Base-by-base conservation (phyloP, 2,888 invertebrate genomes). In the Plagodis pulveraria region DNA sequence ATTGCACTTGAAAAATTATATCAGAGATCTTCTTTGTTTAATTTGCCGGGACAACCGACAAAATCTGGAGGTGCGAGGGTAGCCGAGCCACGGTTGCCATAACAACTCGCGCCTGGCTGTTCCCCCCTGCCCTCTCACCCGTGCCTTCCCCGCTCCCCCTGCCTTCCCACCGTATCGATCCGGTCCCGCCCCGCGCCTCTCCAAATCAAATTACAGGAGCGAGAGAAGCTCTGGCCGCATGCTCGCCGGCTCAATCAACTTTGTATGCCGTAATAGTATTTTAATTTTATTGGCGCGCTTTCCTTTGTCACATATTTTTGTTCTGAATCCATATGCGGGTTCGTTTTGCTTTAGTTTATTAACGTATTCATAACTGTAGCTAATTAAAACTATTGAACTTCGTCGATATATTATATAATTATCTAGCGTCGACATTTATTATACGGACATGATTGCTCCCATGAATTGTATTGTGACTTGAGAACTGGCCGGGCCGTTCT, bases 201-300 rank as follows among this genome's bases (percentile, higher is more conserved):
- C 91, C 90, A 91, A 91, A 91, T 91, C 91, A 90, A 91, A 91
- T 91, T 91, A 91, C 91, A 89, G 86, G 87, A 87, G 76, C 77
- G 73, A 72, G 77, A 75, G 69, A 68, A 69, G 70, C 63, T 63
- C 63, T 66, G 57, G 56, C 65, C 55, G 58, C 60, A 66, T 62
- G 58, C 53, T 51, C 62, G 50, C 70, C 74, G 69, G 73, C 78
- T 89, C 87, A 88, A 91, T 91, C 89, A 90, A 89, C 87, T 86
- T 85, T 86, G 86, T 88, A 89, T 87, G 86, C 80, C 83, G 83
- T 89, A 89, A 89, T 89, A 88, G 89, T 89, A 91, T 91, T 91
- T 91, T 90, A 90, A 91, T 90, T 90, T 84, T 83, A 88, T 91
- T 87, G 85, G 83, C 87, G 84, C 83, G 87, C 87, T 87, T 89